Evolutionary conservation across 2,888 invertebrate species (phyloP).

Genomic region (Macrosoma leucophasiata): DNA sequence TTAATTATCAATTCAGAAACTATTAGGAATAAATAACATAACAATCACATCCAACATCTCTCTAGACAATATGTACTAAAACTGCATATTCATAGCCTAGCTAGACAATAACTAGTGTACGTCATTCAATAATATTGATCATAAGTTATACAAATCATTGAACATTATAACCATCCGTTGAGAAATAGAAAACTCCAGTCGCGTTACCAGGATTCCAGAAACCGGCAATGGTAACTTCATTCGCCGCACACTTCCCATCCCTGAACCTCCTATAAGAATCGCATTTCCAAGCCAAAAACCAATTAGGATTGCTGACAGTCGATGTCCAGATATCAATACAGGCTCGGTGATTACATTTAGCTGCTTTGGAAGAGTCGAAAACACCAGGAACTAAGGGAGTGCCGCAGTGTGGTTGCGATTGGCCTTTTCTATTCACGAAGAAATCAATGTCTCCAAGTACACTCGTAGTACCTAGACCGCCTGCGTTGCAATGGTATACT

Average conservation of each 20-base stretch:
- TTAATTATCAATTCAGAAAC: constrained; percentile 14
- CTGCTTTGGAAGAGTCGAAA: constrained; percentile 53
- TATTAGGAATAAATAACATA: constrained; percentile 1
- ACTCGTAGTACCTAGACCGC: constrained; percentile 62
- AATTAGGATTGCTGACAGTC: constrained; percentile 44
- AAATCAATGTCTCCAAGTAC: constrained; percentile 75
- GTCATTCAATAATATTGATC: neutral
- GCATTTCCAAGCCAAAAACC: constrained; percentile 52
- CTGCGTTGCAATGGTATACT: constrained; percentile 77
- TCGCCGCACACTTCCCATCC: constrained; percentile 39
- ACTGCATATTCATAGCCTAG: neutral
- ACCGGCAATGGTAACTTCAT: constrained; percentile 48
- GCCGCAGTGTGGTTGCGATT: constrained; percentile 71
- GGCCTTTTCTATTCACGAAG: constrained; percentile 76
- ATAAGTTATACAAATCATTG: constrained; percentile 8
- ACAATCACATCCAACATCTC: constrained; percentile 7
- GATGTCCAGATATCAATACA: constrained; percentile 55
- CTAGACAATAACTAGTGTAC: neutral
- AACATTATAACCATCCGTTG: constrained; percentile 44
- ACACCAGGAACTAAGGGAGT: constrained; percentile 51
- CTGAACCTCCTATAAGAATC: constrained; percentile 49
- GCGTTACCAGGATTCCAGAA: constrained; percentile 58
- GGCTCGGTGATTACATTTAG: constrained; percentile 56
- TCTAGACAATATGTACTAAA: neutral
- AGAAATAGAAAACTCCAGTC: constrained; percentile 55